phyloP scores from a whole-genome alignment of 2,888 invertebrate genomes.

The Cantharis nigra region DNA sequence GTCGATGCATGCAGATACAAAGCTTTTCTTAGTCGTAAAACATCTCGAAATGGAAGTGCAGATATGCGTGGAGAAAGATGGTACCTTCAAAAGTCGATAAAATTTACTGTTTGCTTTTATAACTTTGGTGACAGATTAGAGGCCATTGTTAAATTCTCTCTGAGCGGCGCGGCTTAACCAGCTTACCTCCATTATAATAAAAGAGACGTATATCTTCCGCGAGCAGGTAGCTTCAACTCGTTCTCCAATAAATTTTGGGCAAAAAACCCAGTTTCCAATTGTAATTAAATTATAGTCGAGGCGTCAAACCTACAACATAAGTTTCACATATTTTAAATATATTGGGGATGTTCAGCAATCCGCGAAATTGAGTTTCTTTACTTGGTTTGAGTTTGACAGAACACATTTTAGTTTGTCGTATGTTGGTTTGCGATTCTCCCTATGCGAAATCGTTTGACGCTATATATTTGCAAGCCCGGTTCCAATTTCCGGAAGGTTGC shows the following conservation, averaged over 20 bases:
- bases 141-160: slow-evolving; percentile 23
- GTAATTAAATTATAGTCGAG: slow-evolving; percentile 24
- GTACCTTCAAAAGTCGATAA: slow-evolving; percentile 18
- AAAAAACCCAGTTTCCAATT: slow-evolving; percentile 10
- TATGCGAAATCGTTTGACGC: slow-evolving; percentile 18
- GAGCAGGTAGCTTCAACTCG: slow-evolving; percentile 16
- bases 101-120: slow-evolving; percentile 29
- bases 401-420: slow-evolving; percentile 8
- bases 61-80: not conserved
- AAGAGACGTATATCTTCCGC: slow-evolving; percentile 28
- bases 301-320: slow-evolving; percentile 6
- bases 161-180: slow-evolving; percentile 19
- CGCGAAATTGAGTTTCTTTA: slow-evolving; percentile 41
- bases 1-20: not conserved
- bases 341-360: slow-evolving; percentile 36
- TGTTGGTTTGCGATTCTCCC: slow-evolving; percentile 13
- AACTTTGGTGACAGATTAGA: slow-evolving; percentile 28
- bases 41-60: slow-evolving; percentile 20
- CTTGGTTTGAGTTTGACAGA: slow-evolving; percentile 19
- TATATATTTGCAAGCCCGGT: slow-evolving; percentile 29
- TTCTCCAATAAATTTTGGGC: slow-evolving; percentile 1
- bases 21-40: slow-evolving; percentile 10
- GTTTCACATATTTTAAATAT: slow-evolving; percentile 32
- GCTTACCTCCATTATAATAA: slow-evolving; percentile 23
- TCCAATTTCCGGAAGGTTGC: slow-evolving; percentile 28